Percentiles rank a stretch among this genome's conserved stretches.
These are phyloP conservation scores for Micropoecilia bifurca DNA, from an alignment of 2,797 vertebrate genomes.

Conservation along the genomic window DNA sequence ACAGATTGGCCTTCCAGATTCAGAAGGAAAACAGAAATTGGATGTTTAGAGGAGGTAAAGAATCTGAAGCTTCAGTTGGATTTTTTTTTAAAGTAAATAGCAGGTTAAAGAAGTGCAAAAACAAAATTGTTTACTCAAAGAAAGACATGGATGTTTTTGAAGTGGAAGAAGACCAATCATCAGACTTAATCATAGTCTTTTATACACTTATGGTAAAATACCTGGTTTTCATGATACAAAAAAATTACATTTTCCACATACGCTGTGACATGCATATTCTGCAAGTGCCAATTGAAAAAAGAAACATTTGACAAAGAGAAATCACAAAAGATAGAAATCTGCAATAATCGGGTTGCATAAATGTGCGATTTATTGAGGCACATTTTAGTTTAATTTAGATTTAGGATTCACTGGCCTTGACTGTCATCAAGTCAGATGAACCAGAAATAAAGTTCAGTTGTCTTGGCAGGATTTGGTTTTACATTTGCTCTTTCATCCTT, in stretches of 20 bases:
- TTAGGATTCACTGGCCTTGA: neutral
- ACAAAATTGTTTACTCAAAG: neutral
- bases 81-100: neutral
- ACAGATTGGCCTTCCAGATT: slow-evolving; percentile 50
- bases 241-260: neutral
- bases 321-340: neutral
- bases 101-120: neutral
- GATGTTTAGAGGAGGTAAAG: slow-evolving; percentile 11
- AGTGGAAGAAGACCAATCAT: neutral
- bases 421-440: neutral
- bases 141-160: neutral
- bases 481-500: neutral
- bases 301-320: neutral
- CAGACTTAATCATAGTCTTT: neutral
- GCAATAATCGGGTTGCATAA: neutral
- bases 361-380: neutral
- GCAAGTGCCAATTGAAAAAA: neutral
- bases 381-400: neutral
- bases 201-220: neutral
- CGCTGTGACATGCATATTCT: neutral
- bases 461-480: neutral
- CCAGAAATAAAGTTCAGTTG: neutral
- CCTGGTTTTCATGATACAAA: neutral
- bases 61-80: neutral
- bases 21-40: slow-evolving; percentile 14